Conservation (phyloP, 2,888 invertebrate species). For the Pemphredon lugubris region DNA sequence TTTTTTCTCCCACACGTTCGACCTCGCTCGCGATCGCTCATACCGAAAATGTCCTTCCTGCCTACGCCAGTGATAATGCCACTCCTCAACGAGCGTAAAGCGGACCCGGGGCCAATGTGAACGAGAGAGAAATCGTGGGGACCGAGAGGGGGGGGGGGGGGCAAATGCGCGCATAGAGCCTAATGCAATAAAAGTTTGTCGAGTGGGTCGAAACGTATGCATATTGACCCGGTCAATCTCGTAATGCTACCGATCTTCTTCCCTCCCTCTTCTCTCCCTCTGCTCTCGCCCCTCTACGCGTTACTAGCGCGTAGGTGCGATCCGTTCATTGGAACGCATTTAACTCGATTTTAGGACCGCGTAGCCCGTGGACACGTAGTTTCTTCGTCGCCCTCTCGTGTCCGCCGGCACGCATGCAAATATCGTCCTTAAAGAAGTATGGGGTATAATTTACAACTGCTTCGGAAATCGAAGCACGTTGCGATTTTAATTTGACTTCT, state of each 20-base stretch:
- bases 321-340: conserved; percentile 60
- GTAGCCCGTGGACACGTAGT: conserved; percentile 20
- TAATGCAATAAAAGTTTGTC: conserved; percentile 78
- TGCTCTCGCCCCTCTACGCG: conserved; percentile 23
- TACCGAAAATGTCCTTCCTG: conserved; percentile 47
- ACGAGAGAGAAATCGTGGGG: conserved; percentile 17
- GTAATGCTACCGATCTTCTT: conserved; percentile 74
- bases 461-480: conserved; percentile 20
- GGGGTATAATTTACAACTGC: conserved; percentile 10
- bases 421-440: conserved; percentile 11
- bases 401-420: conserved; percentile 19
- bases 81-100: conserved; percentile 62
- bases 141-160: conserved; percentile 30
- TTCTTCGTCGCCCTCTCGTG: conserved; percentile 4
- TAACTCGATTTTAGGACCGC: conserved; percentile 64
- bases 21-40: conserved; percentile 21
- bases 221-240: conserved; percentile 78
- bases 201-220: conserved; percentile 78
- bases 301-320: conserved; percentile 67
- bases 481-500: not conserved
- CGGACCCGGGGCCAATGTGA: conserved; percentile 54
- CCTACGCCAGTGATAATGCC: conserved; percentile 72
- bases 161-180: conserved; percentile 70
- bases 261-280: conserved; percentile 18
- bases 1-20: too few relatives aligned